Percentiles rank a stretch among this genome's conserved stretches.
Evolutionary conservation across 2,888 invertebrate species (phyloP).

Genomic region (Zootermopsis nevadensis): DNA sequence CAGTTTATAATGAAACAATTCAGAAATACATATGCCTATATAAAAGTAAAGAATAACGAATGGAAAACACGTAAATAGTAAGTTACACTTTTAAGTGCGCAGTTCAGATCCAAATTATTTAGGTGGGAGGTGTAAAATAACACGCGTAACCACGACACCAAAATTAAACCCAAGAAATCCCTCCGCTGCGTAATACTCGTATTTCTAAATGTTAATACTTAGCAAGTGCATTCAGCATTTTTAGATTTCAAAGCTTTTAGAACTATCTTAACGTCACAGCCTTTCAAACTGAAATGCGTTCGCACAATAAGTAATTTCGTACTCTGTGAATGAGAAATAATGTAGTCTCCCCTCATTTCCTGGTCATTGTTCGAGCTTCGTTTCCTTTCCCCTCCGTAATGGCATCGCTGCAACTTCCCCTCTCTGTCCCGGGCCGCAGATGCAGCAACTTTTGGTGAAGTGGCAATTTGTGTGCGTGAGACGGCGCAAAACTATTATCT

Average conservation of each 20-base stretch:
- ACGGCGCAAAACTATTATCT: neutral
- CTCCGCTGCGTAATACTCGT: neutral
- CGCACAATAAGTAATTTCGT: slow-evolving; percentile 32
- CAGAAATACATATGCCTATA: no score
- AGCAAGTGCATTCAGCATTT: neutral
- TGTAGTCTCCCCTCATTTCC: slow-evolving; percentile 37
- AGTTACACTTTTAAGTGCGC: no score
- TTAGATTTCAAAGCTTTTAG: neutral
- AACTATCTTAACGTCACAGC: neutral
- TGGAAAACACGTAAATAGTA: no score
- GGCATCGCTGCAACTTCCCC: neutral
- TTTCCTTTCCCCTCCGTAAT: slow-evolving; percentile 11
- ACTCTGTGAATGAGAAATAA: slow-evolving; percentile 15
- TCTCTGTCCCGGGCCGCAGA: neutral
- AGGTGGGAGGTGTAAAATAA: no score
- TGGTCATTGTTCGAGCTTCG: slow-evolving; percentile 32
- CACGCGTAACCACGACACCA: no score
- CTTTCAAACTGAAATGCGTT: slow-evolving; percentile 20
- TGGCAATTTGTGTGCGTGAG: slow-evolving; percentile 26
- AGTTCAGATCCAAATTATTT: no score
- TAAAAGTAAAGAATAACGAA: no score
- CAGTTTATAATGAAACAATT: no score
- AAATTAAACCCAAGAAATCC: no score
- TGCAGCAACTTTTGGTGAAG: slow-evolving; percentile 24
- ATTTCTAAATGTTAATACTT: neutral